Conservation (phyloP, 2,888 invertebrate genomes). For the Creontiades dilutus region DNA sequence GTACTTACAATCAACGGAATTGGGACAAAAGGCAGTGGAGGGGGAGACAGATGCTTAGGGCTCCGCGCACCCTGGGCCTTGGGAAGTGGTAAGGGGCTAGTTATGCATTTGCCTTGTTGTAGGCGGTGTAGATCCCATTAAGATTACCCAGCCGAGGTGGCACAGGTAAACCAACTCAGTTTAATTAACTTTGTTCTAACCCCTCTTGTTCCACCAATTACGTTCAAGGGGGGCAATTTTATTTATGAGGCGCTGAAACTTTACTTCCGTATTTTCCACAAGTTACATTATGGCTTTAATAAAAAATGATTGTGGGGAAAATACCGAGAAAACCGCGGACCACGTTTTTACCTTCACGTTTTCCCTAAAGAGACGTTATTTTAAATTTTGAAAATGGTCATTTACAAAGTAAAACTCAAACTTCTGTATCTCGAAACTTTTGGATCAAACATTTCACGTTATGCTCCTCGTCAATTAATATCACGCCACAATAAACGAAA, state of each 20-base stretch:
- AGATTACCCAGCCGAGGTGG: slow-evolving; percentile 67
- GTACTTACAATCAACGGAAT: slow-evolving; percentile 52
- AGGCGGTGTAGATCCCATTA: slow-evolving; percentile 72
- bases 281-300: slow-evolving; percentile 46
- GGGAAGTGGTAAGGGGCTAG: slow-evolving; percentile 55
- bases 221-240: slow-evolving; percentile 56
- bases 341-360: background rate
- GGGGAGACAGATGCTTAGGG: slow-evolving; percentile 54
- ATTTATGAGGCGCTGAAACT: slow-evolving; percentile 66
- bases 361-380: background rate
- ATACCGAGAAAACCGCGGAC: slow-evolving; percentile 15
- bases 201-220: slow-evolving; percentile 63
- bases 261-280: slow-evolving; percentile 61
- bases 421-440: background rate
- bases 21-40: slow-evolving; percentile 55
- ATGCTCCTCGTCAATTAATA: too few relatives aligned
- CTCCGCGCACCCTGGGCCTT: slow-evolving; percentile 42
- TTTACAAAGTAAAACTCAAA: background rate
- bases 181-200: slow-evolving; percentile 70
- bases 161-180: slow-evolving; percentile 72
- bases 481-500: too few relatives aligned
- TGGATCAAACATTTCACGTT: too few relatives aligned
- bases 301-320: slow-evolving; percentile 44
- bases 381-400: background rate
- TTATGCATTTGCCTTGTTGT: slow-evolving; percentile 71